phyloP scores from a whole-genome alignment of 1,140 invertebrate species.

The Pseudoatta argentina region DNA sequence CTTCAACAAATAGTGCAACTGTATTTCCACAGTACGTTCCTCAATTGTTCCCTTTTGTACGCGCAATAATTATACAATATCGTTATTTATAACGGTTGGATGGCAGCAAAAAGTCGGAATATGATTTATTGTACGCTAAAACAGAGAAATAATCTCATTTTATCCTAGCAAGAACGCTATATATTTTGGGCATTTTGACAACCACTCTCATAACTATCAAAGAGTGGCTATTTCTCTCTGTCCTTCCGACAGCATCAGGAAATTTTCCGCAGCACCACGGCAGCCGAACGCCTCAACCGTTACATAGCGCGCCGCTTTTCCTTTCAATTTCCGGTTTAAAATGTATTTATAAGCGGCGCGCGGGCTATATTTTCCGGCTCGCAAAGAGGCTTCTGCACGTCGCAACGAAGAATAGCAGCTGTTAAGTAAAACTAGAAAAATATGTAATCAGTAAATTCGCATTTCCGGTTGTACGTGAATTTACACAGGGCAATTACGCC shows the following conservation, averaged over 20 bases:
- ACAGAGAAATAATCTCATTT: conserved; percentile 19
- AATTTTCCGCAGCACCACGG: conserved; percentile 21
- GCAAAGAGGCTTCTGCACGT: conserved; percentile 7
- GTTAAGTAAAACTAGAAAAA: conserved; percentile 57
- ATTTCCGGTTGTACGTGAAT: conserved; percentile 38
- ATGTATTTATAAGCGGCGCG: conserved; percentile 46
- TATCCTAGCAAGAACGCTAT: neutral
- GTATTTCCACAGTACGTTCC: neutral
- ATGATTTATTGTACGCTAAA: neutral
- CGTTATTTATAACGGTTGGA: neutral
- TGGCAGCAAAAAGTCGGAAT: neutral
- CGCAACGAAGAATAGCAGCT: conserved; percentile 31
- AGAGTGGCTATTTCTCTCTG: neutral
- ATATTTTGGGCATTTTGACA: conserved; percentile 11
- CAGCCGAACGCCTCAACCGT: conserved; percentile 23
- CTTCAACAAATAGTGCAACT: neutral
- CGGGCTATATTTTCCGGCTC: conserved; percentile 7
- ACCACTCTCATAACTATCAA: neutral
- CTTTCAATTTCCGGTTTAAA: conserved; percentile 70
- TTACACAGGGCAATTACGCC: conserved; percentile 39
- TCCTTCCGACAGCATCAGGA: conserved; percentile 1
- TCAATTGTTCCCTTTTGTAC: neutral
- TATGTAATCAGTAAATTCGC: conserved; percentile 33
- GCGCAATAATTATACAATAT: neutral
- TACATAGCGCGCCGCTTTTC: conserved; percentile 53